Base-by-base conservation (phyloP, 2,888 invertebrate genomes). In the Amblyteles armatorius region DNA sequence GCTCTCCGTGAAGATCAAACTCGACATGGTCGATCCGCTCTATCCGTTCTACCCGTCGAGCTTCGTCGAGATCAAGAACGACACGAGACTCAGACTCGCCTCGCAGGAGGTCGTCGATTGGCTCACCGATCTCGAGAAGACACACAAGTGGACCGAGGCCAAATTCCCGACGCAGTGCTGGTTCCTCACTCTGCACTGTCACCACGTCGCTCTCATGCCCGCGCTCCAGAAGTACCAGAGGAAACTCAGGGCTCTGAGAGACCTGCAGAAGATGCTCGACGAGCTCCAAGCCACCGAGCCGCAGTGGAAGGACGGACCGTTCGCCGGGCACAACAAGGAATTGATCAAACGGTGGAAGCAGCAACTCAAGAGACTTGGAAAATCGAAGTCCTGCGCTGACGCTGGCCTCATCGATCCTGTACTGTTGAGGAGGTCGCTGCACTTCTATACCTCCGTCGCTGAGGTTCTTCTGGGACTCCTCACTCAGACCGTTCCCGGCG, bases 151-250 rank as follows among this genome's bases (percentile, higher is more conserved):
- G 96, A 95, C 96, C 11, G 97, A 97, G 76, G 96, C 97, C 2
- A 99, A 98, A 91, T 99, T 99, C 94, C 97, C 98, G 87, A 99
- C 99, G 0, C 98, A 98, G 89, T 99, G 99, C 93, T 99, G 99
- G 98, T 99, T 99, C 94, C 95, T 99, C 68, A 99, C 99, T 0
- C 95, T 99, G 57, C 98, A 99, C 94, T 97, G 98, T 94, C 98
- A 99, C 94, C 99, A 99, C 93, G 95, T 99, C 82, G 97, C 98
- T 9, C 95, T 99, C 78, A 95, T 99, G 88, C 99, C 99, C 0
- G 97, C 98, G 3, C 95, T 98, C 71, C 97, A 98, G 91, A 98
- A 98, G 87, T 97, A 97, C 92, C 96, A 97, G 88, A 95, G 97
- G 86, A 95, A 97, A 88, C 94, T 97, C 60, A 94, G 97, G 71